Conservation (phyloP, 2,113 vertebrate species). For the Pelodiscus sinensis region DNA sequence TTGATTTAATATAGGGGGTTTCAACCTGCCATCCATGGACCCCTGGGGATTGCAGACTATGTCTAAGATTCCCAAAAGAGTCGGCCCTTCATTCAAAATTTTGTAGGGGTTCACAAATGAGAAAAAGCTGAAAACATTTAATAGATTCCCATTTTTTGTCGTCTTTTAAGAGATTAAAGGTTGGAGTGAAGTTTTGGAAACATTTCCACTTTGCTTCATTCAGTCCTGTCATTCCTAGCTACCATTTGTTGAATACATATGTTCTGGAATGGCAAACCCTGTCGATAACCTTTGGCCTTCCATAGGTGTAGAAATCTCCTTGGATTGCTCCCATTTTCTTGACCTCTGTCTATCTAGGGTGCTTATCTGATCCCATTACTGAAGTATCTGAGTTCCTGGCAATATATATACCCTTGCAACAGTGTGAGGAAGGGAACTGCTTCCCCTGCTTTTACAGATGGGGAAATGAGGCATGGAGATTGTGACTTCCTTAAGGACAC, state of each 20-base stretch:
- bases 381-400: neutral
- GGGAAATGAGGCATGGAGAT: neutral
- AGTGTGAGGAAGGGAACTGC: neutral
- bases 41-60: no score
- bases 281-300: neutral
- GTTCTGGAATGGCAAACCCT: neutral
- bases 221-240: neutral
- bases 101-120: neutral
- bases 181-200: neutral
- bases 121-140: neutral
- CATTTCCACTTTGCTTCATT: neutral
- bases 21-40: neutral
- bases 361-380: neutral
- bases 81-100: no score
- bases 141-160: neutral
- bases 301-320: neutral
- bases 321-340: neutral
- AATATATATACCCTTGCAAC: neutral
- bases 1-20: neutral
- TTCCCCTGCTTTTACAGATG: neutral
- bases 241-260: neutral
- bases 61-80: no score
- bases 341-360: neutral
- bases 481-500: neutral
- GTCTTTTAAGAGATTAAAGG: neutral